Base-by-base conservation (phyloP, 2,113 vertebrate species). In the Mixornis gularis region DNA sequence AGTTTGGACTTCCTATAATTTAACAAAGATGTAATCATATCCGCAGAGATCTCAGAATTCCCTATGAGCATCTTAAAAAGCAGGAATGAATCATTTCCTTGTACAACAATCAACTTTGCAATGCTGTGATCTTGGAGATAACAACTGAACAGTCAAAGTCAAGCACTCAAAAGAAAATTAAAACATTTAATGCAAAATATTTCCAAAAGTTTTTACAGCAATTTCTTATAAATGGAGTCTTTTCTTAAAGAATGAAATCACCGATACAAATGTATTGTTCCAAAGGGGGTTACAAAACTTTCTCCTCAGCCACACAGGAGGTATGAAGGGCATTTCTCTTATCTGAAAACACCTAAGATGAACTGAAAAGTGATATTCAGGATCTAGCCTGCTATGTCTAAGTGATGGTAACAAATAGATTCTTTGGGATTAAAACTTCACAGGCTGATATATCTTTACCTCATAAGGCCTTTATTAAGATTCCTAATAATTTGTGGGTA, bases 71-170 rank as follows among this genome's bases (percentile, higher is more conserved):
- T 59, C 85, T 94, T 55, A 77, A 82, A 80, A 87, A 91, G 91
- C 21, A 74, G 71, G 59, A 90, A 78, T 92, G 79, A 96, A 95
- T 96, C 72, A 96, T 76, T 96, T 96, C 94, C 95, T 90, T 55
- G 22, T 40, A 63, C 1, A 7, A 85, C 83, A 90, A 90, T 60
- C 56, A 78, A 49, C 64, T 46, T 7, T 34, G 83, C 30, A 70
- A 58, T 40, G 80, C 63, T 70, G 32, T 3, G 49, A 32, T 80
- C 91, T 25, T 87, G 78, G 79, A 90, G 87, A 53, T 17, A 80
- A 91, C 55, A 65, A 49, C 3, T 46, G 13, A 69, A 71, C 30
- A 79, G 66, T 36, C 38, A 72, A 63, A 81, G 49, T 40, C 76
- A 79, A 91, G 32, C 24, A 59, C 38, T 69, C 66, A 22, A 80